Base-by-base conservation (phyloP, 2,113 vertebrate species). In the Rhinolophus sinicus region DNA sequence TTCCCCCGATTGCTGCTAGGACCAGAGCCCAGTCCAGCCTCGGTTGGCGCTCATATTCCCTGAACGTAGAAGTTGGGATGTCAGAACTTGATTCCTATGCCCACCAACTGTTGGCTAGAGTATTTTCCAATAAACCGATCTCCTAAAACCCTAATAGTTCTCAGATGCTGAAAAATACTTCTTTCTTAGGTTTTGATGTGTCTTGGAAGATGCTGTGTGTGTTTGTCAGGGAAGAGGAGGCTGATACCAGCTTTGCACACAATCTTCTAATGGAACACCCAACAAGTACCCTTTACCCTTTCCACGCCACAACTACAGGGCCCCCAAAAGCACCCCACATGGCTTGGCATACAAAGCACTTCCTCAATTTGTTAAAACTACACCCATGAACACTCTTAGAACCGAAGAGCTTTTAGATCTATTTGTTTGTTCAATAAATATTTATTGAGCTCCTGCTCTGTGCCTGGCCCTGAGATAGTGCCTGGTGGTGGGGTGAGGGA, bases 371-470 rank as follows among this genome's bases (percentile, higher is more conserved):
- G 85, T 86, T 82, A 81, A 58, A 92, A 93, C 40, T 50, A 14
- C 12, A 26, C 65, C 75, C 30, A 83, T 87, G 78, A 81, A 92
- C 88, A 76, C 81, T 75, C 82, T 93, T 78, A 54, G 50, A 93
- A 78, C 35, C 18, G 18, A 30, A 54, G 16, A 96, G 77, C 91
- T 97, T 89, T 75, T 67, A 81, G 76, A 95, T 84, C 81, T 93
- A 35, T 67, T 75, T 76, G n/a, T 75, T 89, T 86, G 85, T 80
- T 96, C 30, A 5, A 35, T 92, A 94, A 96, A 58, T 89, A 96
- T 80, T 78, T 93, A 85, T 26, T 44, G 75, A 83, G 60, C 21
- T 77, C 33, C 65, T 93, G 54, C 56, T 96, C 56, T 82, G 50
- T 54, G 69, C 24, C 81, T 77, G 65, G 75, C 28, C 72, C 97